Evolutionary conservation across 2,113 vertebrate species (phyloP).

Genomic region (Pterocles orientalis): DNA sequence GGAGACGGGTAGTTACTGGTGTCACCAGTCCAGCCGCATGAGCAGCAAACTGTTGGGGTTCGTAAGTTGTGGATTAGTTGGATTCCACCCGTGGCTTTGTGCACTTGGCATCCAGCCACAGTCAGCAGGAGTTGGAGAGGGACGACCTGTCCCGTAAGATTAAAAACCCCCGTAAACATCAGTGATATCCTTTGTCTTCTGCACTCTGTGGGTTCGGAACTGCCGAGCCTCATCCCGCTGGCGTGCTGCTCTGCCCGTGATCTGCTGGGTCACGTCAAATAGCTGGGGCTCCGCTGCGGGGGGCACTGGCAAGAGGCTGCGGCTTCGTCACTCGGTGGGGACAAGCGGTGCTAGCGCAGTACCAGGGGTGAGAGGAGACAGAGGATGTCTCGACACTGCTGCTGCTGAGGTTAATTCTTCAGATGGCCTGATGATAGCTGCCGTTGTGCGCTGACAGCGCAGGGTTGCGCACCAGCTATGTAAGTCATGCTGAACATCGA

Average conservation of each 20-base stretch:
- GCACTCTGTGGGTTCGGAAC: constrained; percentile 25
- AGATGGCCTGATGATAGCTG: neutral
- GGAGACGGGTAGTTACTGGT: neutral
- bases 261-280: constrained; percentile 1
- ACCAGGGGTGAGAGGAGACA: neutral
- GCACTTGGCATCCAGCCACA: constrained; percentile 57
- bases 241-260: neutral
- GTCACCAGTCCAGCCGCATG: neutral
- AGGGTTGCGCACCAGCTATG: neutral
- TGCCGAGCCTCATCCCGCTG: constrained; percentile 34
- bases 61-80: constrained; percentile 17
- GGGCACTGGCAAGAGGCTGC: neutral
- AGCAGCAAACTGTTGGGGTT: neutral
- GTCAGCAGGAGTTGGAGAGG: constrained; percentile 32
- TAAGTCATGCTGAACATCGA: neutral
- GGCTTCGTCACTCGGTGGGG: neutral
- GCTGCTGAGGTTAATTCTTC: neutral
- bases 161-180: constrained; percentile 62
- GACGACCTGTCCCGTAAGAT: constrained; percentile 65
- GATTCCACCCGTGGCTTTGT: constrained; percentile 67
- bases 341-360: neutral
- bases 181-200: constrained; percentile 59
- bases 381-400: neutral
- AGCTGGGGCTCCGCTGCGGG: neutral
- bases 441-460: neutral